A percentile compares a stretch with the other conserved stretches of the same genome.
phyloP scores from a whole-genome alignment of 2,888 invertebrate species.

The Myopa tessellatipennis region DNA sequence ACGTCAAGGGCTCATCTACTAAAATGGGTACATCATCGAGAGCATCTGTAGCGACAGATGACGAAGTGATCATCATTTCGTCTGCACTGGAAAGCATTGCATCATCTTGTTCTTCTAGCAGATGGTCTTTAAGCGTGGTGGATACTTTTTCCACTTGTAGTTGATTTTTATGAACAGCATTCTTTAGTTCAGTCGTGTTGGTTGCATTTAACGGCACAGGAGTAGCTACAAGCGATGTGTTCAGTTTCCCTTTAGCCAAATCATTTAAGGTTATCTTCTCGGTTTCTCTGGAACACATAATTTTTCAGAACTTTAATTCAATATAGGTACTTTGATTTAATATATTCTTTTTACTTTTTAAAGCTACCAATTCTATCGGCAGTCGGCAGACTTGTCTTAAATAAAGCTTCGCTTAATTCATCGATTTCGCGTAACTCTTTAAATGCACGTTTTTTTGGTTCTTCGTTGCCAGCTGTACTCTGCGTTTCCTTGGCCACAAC shows the following conservation, averaged over 20 bases:
- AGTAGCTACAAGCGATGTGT: conserved; percentile 13
- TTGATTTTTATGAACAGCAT: background rate
- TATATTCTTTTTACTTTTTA: conserved; percentile 67
- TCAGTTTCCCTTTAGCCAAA: conserved; percentile 52
- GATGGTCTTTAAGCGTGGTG: conserved; percentile 16
- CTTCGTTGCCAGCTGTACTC: background rate
- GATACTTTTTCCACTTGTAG: background rate
- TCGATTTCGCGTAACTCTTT: conserved; percentile 69
- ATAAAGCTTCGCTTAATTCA: conserved; percentile 81
- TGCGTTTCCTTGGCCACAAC: background rate
- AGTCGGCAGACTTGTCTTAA: conserved; percentile 77
- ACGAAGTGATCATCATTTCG: conserved; percentile 16
- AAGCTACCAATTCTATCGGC: conserved; percentile 67
- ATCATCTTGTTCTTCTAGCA: conserved; percentile 39
- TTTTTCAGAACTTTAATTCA: background rate
- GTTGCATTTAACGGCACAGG: background rate
- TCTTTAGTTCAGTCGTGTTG: background rate
- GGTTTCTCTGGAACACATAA: conserved; percentile 53
- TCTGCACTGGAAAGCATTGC: conserved; percentile 25
- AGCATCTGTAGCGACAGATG: conserved; percentile 26
- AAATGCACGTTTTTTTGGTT: conserved; percentile 44
- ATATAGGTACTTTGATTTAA: conserved; percentile 27
- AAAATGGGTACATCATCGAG: conserved; percentile 36
- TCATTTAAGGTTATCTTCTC: conserved; percentile 66
- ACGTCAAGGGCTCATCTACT: too few species aligned